Evolutionary conservation across 2,797 vertebrate species (phyloP), one percentile per base, ranked within the genome.

Genomic region (Benthosema pterotum): DNA sequence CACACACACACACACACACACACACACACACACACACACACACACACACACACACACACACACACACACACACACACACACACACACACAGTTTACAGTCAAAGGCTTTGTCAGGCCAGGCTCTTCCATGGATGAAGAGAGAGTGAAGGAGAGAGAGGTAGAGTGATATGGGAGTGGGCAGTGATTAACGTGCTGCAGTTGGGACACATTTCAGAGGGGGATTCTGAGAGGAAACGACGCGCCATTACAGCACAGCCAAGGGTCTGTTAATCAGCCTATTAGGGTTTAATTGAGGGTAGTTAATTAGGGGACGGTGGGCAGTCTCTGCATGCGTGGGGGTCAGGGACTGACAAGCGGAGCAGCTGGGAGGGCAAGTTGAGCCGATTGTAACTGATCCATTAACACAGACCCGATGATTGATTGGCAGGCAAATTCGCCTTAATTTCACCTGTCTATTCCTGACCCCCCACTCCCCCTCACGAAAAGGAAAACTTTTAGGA

Each of bases 261-360:
- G 82, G 83, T 83, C 88, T 88, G 89, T 88, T 92, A 93, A 92
- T 92, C 89, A 93, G 87, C 74, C 88, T 88, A 90, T 93, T 92
- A 92, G 86, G 70, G 80, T 88, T 90, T 91, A 92, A 92, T 91
- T 92, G 88, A 91, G 83, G 88, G 88, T 81, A 87, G 87, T 89
- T 92, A 88, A 93, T 92, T 92, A 91, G 87, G 73, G 87, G 80
- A 72, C 61, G 53, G 77, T 88, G 82, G 83, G 88, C 67, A 78
- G 84, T 80, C 75, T 74, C 54, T 46, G 67, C 68, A 73, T 3
- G 67, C 68, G 74, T 3, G 38, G 53, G 67, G 82, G 86, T 79
- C 74, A 67, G 78, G 49, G 57, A 81, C 79, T 64, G 83, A 86
- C 82, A 79, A 63, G 67, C 79, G 65, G 74, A 86, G 74, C 83